Evolutionary conservation across 2,797 vertebrate genomes (phyloP).

Genomic region (Anguilla megastoma): DNA sequence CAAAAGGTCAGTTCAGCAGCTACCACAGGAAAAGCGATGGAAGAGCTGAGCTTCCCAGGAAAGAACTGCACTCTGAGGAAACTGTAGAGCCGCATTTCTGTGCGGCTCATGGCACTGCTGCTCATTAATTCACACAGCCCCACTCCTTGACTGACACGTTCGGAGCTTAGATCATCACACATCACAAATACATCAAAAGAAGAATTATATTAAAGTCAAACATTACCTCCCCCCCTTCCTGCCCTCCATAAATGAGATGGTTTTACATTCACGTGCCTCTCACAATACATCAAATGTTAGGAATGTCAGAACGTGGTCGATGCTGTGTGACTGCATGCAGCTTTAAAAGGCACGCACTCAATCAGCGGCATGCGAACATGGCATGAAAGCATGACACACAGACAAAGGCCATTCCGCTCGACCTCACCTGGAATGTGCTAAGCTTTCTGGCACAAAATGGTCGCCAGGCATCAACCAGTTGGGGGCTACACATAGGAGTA

Average conservation of each 20-base stretch:
- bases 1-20: background rate
- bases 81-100: background rate
- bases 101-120: background rate
- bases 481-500: too few species aligned
- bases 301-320: background rate
- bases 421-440: background rate
- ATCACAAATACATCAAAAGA: background rate
- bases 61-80: background rate
- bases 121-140: background rate
- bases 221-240: background rate
- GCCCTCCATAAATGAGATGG: background rate
- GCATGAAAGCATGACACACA: background rate
- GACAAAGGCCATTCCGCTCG: background rate
- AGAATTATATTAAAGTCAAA: constrained; percentile 2
- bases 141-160: background rate
- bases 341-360: background rate
- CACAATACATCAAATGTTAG: background rate
- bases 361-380: background rate
- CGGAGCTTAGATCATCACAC: background rate
- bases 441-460: background rate
- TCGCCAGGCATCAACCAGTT: background rate
- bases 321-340: background rate
- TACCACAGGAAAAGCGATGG: background rate
- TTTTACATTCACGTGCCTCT: background rate
- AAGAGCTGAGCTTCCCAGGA: background rate